Percentiles rank a stretch among this genome's conserved stretches.
phyloP scores from a whole-genome alignment of 1,140 invertebrate genomes.

The Platyura marginata region DNA sequence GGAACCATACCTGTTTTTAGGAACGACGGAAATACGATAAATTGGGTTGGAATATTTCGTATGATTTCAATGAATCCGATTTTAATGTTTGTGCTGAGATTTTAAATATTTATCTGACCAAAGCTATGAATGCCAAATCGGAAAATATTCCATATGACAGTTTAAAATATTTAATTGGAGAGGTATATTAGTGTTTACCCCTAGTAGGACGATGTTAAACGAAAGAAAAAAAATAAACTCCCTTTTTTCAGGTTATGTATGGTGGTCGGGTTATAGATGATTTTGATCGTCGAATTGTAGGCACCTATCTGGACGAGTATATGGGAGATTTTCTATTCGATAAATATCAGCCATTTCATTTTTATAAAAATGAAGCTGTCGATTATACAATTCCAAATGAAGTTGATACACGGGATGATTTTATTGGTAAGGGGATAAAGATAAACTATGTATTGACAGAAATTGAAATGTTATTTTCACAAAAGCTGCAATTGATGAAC shows the following conservation, averaged over 20 bases:
- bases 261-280: conserved; percentile 79
- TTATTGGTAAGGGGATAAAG: conserved; percentile 48
- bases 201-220: background rate
- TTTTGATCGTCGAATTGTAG: conserved; percentile 67
- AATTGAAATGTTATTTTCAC: background rate
- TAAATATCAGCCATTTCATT: conserved; percentile 73
- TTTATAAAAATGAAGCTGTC: conserved; percentile 53
- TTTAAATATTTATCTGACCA: conserved; percentile 61
- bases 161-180: conserved; percentile 79
- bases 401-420: conserved; percentile 37
- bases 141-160: conserved; percentile 63
- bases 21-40: conserved; percentile 82
- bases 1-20: conserved; percentile 21
- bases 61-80: conserved; percentile 86
- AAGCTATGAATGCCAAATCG: conserved; percentile 38
- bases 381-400: conserved; percentile 61
- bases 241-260: conserved; percentile 59
- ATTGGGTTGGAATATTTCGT: conserved; percentile 83
- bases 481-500: conserved; percentile 42
- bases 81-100: conserved; percentile 73
- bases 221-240: background rate
- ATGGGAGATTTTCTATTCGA: conserved; percentile 87
- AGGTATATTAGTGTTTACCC: no score
- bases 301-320: conserved; percentile 83
- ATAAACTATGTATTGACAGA: no score